Percentiles rank a stretch among this genome's conserved stretches.
These are phyloP conservation scores for Eurois occulta DNA, from an alignment of 2,888 invertebrate genomes.

Conservation along the genomic window DNA sequence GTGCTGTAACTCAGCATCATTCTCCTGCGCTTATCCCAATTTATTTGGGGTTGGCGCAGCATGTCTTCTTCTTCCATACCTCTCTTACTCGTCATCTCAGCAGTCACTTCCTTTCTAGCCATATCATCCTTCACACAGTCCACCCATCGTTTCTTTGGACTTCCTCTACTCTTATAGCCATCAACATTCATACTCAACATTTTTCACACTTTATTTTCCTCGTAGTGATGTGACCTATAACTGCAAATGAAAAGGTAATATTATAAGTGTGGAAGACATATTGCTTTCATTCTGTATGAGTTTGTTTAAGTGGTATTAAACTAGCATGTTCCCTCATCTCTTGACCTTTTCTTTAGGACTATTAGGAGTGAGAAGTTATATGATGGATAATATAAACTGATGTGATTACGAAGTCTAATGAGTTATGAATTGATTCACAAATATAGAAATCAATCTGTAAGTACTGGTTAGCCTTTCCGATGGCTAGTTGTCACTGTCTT, in stretches of 20 bases:
- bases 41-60: too few relatives aligned
- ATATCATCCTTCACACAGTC: too few relatives aligned
- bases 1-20: too few relatives aligned
- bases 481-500: not conserved
- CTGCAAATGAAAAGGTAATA: not conserved
- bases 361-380: not conserved
- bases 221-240: too few relatives aligned
- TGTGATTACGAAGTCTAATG: conserved; percentile 17
- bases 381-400: conserved; percentile 15
- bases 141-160: too few relatives aligned
- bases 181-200: too few relatives aligned
- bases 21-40: too few relatives aligned
- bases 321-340: not conserved
- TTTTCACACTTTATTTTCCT: too few relatives aligned
- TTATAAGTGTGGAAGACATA: not conserved
- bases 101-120: too few relatives aligned
- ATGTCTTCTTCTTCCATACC: too few relatives aligned
- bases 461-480: not conserved
- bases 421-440: conserved; percentile 8
- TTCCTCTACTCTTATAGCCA: too few relatives aligned
- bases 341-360: not conserved
- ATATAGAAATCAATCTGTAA: not conserved
- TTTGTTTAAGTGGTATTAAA: not conserved
- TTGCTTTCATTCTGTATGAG: not conserved
- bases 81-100: too few relatives aligned